Evolutionary conservation across 2,113 vertebrate genomes (phyloP), one percentile per base, ranked within the genome.

Genomic region (Argyrosomus japonicus): DNA sequence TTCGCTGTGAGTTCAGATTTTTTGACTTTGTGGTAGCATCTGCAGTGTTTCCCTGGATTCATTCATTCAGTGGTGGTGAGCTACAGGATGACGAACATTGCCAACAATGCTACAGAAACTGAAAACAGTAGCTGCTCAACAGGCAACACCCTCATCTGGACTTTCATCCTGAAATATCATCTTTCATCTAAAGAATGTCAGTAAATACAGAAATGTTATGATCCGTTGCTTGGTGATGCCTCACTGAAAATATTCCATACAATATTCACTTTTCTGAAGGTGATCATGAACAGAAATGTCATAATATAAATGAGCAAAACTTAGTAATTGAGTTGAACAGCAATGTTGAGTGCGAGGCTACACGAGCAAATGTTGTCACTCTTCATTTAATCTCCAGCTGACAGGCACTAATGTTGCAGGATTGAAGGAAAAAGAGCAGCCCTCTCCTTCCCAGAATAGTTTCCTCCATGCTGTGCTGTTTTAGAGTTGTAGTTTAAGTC

Each of bases 401-500:
- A 80, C 40, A 54, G 40, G 77, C 56, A 73, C 25, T 40, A 18
- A 10, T 67, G 56, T 50, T 62, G 50, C 25, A 65, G 15, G 53
- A 79, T 76, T 71, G 15, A 9, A 54, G 29, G 48, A 51, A 50
- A 75, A 74, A 48, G 45, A 71, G 45, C 14, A n/a, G 67, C 67
- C 51, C 50, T 68, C 47, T 4, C 51, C 60, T 84, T 86, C 77
- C 53, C 51, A 62, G 67, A 63, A 79, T 77, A 82, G 77, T 79
- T 79, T 86, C 71, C 40, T 81, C 21, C 50, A 40, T 45, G 43
- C 36, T 58, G 40, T 68, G 78, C 50, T 75, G 62, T 69, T 68
- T n/a, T 23, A 79, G 63, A 78, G 29, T 83, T 75, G 9, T 27
- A 77, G 74, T 77, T 69, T 60, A 76, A 82, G 81, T 68, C 89